Conservation (phyloP, 1,140 invertebrate species). For the Lethrus apterus region DNA sequence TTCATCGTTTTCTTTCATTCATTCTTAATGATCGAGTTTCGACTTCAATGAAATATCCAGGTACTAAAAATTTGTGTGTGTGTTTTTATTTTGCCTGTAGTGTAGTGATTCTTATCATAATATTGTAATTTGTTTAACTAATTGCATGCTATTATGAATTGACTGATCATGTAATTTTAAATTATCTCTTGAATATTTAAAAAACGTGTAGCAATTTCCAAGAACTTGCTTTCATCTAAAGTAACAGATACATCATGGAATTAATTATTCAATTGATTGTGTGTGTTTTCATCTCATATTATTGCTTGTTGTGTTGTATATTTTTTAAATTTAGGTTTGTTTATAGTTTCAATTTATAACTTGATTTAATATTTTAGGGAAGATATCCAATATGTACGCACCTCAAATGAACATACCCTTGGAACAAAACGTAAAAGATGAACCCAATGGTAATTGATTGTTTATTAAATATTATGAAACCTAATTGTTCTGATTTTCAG, state of each 20-base stretch:
- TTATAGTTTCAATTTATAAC: constrained; percentile 2
- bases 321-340: constrained; percentile 6
- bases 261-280: constrained; percentile 11
- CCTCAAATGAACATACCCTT: not conserved
- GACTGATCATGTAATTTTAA: too few species aligned
- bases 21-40: too few species aligned
- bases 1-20: too few species aligned
- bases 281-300: constrained; percentile 12
- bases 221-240: constrained; percentile 3
- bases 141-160: too few species aligned
- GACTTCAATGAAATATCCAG: too few species aligned
- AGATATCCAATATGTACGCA: constrained; percentile 1
- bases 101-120: too few species aligned
- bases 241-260: constrained; percentile 2
- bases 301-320: constrained; percentile 5
- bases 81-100: too few species aligned
- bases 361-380: not conserved
- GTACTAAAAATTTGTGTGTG: too few species aligned
- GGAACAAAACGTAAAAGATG: constrained; percentile 8
- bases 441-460: constrained; percentile 14
- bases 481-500: not conserved
- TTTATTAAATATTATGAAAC: not conserved
- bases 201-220: not conserved
- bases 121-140: too few species aligned
- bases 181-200: not conserved